Percentiles rank a stretch among this genome's conserved stretches.
phyloP scores from a whole-genome alignment of 2,888 invertebrate species.

The Ormyrus thymus region DNA sequence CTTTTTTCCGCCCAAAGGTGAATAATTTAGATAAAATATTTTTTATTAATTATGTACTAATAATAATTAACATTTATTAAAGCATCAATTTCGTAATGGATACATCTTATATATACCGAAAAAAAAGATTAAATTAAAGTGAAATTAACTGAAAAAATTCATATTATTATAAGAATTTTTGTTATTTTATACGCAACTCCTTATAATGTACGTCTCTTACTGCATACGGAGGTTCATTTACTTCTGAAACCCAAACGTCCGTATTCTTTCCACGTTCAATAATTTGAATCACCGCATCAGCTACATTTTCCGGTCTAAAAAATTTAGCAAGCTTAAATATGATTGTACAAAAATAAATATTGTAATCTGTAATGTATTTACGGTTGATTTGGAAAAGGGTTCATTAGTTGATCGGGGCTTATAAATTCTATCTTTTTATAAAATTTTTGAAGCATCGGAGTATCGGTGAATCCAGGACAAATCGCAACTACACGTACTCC shows the following conservation, averaged over 20 bases:
- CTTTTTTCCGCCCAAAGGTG: too few species aligned
- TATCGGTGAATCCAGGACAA: conserved; percentile 68
- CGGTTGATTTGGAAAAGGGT: background rate
- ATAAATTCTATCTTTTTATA: background rate
- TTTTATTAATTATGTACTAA: too few species aligned
- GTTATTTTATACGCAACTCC: background rate
- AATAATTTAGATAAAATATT: too few species aligned
- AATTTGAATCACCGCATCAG: background rate
- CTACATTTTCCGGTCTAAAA: conserved; percentile 18
- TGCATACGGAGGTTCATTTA: background rate
- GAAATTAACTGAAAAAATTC: background rate
- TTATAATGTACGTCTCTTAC: conserved; percentile 8
- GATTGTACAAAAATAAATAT: background rate
- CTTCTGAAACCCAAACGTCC: conserved; percentile 19
- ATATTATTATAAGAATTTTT: background rate
- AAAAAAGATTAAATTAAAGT: too few species aligned
- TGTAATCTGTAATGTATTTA: background rate
- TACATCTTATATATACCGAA: too few species aligned
- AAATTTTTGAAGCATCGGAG: conserved; percentile 40
- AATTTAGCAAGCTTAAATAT: background rate
- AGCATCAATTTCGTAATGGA: too few species aligned
- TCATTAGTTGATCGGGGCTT: background rate
- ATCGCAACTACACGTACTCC: conserved; percentile 68
- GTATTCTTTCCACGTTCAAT: conserved; percentile 10
- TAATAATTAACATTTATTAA: too few species aligned